Base-by-base conservation (phyloP, 2,797 vertebrate species). In the Salarias fasciatus region DNA sequence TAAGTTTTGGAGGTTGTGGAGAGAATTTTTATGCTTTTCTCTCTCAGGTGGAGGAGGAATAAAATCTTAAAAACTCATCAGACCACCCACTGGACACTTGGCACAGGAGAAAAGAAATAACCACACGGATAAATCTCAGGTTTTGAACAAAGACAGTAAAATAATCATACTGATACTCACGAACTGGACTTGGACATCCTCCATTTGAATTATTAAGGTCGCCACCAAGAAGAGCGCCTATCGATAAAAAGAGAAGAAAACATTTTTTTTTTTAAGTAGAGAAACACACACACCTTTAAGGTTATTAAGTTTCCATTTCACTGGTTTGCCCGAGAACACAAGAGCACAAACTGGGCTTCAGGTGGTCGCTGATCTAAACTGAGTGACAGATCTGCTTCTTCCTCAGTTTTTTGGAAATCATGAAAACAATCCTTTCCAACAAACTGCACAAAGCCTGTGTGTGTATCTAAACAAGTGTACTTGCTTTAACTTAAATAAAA, bases 151-250 rank as follows among this genome's bases (percentile, higher is more conserved):
- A 58, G 56, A 36, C 10, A 38, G 18, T 24, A 3, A 24, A 24
- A 24, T 24, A 24, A 24, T 24, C 18, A 24, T 2, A 45, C 24
- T 11, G 50, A 36, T 66, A 95, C 96, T 99, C 82, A 99, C 97
- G 95, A 18, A 99, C 96, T 11, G 97, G 97, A 86, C 97, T 99
- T 2, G 96, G 96, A 65, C 97, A 99, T 74, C 95, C 96, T 84
- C 97, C 96, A 0, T 99, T 99, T 11, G 96, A 96, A 88, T 92
- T 98, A 91, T 92, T 96, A 71, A 97, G 86, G 81, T 99, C 97
- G 5, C 96, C 95, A 38, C 97, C 97, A 0, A 99, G 93, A 92
- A 99, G 95, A 9, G 97, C 96, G 53, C 96, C 97, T 90, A 42
- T 74, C 58, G 45, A 77, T 56, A 24, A 24, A 24, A 24, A 24